phyloP scores from a whole-genome alignment of 2,888 invertebrate genomes.

The Drosophila merina region DNA sequence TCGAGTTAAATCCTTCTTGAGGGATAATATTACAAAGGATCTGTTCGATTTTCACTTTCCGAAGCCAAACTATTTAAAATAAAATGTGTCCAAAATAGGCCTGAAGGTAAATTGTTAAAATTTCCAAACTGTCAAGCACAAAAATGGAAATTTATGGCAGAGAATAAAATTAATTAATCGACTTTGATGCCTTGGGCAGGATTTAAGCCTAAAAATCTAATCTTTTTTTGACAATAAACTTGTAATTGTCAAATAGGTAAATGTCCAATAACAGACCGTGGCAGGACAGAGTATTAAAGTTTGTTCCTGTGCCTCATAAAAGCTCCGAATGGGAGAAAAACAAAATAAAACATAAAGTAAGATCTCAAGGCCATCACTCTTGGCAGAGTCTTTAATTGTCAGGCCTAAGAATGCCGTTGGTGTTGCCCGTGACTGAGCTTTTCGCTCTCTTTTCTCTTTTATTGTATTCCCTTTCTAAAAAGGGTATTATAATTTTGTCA shows the following conservation, averaged over 20 bases:
- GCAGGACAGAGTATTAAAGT: background rate
- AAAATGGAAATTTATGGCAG: background rate
- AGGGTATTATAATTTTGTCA: background rate
- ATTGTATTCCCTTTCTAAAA: background rate
- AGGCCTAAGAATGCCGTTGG: conserved; percentile 7
- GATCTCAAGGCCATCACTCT: conserved; percentile 16
- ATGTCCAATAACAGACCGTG: background rate
- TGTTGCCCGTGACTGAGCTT: background rate
- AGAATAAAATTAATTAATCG: conserved; percentile 1
- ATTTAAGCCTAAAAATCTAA: background rate
- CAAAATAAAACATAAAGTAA: background rate
- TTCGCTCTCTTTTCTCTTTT: background rate
- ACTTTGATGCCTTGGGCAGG: background rate
- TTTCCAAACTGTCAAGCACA: background rate
- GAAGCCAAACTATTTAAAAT: background rate
- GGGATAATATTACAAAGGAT: background rate
- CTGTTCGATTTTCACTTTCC: background rate
- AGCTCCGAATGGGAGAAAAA: background rate
- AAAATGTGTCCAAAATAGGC: background rate
- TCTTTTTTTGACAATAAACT: background rate
- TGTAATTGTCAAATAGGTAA: background rate
- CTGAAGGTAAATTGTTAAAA: background rate
- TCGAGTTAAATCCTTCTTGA: background rate
- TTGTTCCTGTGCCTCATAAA: background rate
- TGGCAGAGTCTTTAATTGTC: conserved; percentile 35